Conservation (phyloP, 2,888 invertebrate genomes). For the Calameuta idolon region DNA sequence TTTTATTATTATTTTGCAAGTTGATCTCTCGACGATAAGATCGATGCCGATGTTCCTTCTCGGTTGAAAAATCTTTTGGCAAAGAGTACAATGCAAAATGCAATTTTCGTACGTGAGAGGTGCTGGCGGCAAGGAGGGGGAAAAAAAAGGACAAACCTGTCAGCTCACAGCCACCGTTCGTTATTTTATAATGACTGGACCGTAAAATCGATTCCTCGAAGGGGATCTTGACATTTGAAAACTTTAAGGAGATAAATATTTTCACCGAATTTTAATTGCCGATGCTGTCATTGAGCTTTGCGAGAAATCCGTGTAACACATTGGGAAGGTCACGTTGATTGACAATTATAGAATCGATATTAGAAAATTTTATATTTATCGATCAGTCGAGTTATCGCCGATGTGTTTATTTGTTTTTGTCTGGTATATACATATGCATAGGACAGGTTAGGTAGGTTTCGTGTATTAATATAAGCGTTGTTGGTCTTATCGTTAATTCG, state of each 20-base stretch:
- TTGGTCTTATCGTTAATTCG: not conserved
- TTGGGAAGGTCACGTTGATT: not conserved
- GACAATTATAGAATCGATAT: not conserved
- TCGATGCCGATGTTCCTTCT: not conserved
- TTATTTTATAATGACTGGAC: not conserved
- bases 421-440: not conserved
- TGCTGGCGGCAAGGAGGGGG: no score
- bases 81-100: not conserved
- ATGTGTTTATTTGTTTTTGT: not conserved
- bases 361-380: not conserved
- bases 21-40: not conserved
- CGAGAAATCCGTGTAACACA: not conserved
- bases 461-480: no score
- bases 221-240: not conserved
- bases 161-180: not conserved
- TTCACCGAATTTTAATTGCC: not conserved
- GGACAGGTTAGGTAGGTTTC: not conserved
- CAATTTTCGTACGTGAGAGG: not conserved
- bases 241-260: not conserved
- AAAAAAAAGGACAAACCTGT: no score
- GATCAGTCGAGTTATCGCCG: not conserved
- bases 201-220: not conserved
- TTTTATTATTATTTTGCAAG: not conserved
- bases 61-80: no score
- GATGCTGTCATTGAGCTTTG: not conserved